These are phyloP conservation scores for Rapana venosa DNA, from an alignment of 2,888 invertebrate genomes.

Conservation along the genomic window DNA sequence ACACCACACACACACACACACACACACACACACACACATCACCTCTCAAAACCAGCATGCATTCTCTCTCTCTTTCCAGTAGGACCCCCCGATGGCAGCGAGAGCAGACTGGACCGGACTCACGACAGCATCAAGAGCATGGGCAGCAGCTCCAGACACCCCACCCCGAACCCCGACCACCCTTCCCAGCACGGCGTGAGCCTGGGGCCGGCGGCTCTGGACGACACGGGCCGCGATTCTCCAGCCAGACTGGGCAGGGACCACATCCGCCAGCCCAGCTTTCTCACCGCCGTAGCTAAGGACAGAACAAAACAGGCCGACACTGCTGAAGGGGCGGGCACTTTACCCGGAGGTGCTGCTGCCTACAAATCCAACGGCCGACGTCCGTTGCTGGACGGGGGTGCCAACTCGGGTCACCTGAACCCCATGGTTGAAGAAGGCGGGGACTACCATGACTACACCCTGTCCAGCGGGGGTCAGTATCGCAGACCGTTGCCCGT, in stretches of 20 bases:
- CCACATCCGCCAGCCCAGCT: constrained; percentile 73
- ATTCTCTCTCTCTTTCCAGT: neutral
- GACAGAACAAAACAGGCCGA: constrained; percentile 42
- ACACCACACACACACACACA: neutral
- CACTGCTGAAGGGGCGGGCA: neutral
- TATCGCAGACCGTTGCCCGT: constrained; percentile 66
- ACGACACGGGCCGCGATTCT: constrained; percentile 44
- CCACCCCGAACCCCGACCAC: constrained; percentile 18
- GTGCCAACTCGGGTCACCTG: neutral
- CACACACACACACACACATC: neutral
- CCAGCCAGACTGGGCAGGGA: constrained; percentile 48
- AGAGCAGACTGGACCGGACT: constrained; percentile 51
- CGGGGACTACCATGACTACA: constrained; percentile 67
- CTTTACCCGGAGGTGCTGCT: neutral
- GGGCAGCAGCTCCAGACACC: constrained; percentile 28
- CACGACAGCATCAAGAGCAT: constrained; percentile 55
- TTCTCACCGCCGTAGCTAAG: constrained; percentile 70
- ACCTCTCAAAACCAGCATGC: neutral
- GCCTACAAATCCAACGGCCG: neutral
- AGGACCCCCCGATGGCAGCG: constrained; percentile 44
- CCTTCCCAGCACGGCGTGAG: neutral
- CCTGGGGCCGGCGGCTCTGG: neutral
- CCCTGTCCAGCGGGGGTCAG: constrained; percentile 70
- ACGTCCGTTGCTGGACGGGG: constrained; percentile 15
- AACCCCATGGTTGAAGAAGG: constrained; percentile 28